Evolutionary conservation across 1,140 invertebrate genomes (phyloP).

Genomic region (Pissodes strobi): DNA sequence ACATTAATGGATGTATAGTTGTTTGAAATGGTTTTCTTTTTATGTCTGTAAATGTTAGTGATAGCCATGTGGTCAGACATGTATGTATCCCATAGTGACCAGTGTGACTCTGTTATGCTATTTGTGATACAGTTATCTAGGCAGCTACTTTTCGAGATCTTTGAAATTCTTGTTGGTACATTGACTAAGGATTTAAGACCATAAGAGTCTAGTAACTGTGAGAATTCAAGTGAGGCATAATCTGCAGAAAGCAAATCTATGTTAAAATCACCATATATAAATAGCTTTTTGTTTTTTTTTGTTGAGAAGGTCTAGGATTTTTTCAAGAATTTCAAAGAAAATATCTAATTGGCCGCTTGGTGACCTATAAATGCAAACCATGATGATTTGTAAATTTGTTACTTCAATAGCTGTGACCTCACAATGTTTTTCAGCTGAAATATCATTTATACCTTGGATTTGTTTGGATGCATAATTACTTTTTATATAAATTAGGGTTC

Average conservation of each 20-base stretch:
- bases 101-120: not conserved
- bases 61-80: not conserved
- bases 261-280: conserved; percentile 10
- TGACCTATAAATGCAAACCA: not conserved
- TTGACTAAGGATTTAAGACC: not conserved
- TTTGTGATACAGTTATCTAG: conserved; percentile 9
- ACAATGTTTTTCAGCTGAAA: not conserved
- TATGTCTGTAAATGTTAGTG: too few species aligned
- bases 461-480: too few species aligned
- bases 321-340: conserved; percentile 7
- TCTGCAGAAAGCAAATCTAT: not conserved
- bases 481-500: conserved; percentile 1
- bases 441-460: not conserved
- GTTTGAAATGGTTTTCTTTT: too few species aligned
- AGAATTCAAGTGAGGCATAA: not conserved
- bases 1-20: not conserved
- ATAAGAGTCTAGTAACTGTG: not conserved
- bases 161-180: not conserved
- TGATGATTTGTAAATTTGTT: not conserved
- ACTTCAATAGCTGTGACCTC: conserved; percentile 1
- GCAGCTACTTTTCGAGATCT: not conserved
- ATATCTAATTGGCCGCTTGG: conserved; percentile 1
- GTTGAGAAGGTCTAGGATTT: not conserved
- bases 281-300: not conserved
- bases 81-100: conserved; percentile 1